Evolutionary conservation across 2,888 invertebrate genomes (phyloP).

Genomic region (Galerucella nymphaeae): DNA sequence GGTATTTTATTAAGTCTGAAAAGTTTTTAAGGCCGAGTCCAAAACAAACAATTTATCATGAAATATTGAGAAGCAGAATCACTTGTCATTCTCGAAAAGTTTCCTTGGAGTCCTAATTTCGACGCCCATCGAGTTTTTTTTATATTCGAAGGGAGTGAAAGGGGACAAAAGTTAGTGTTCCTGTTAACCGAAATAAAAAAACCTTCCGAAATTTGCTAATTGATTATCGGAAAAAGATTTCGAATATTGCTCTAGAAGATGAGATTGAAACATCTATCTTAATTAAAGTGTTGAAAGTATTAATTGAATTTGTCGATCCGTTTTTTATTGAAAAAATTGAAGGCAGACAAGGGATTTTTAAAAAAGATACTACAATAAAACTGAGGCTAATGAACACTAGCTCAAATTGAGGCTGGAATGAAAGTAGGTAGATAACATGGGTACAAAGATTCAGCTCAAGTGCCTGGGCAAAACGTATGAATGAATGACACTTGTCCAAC

Average conservation of each 20-base stretch:
- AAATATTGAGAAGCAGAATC: conserved; percentile 34
- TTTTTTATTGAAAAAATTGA: too few relatives aligned
- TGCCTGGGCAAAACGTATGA: too few relatives aligned
- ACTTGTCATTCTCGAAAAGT: conserved; percentile 35
- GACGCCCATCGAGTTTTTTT: conserved; percentile 26
- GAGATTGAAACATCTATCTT: neutral
- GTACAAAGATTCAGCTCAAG: too few relatives aligned
- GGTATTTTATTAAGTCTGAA: conserved; percentile 19
- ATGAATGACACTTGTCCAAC: too few relatives aligned
- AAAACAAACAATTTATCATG: conserved; percentile 35
- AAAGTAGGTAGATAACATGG: too few relatives aligned
- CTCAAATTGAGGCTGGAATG: too few relatives aligned
- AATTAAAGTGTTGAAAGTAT: neutral
- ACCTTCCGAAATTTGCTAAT: conserved; percentile 22
- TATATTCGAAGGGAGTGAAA: conserved; percentile 15
- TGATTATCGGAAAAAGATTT: conserved; percentile 16
- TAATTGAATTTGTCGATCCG: neutral
- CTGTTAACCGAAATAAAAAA: conserved; percentile 26
- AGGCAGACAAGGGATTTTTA: neutral
- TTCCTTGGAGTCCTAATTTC: conserved; percentile 29
- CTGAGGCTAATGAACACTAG: too few relatives aligned
- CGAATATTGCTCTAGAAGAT: neutral
- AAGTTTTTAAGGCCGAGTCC: conserved; percentile 18
- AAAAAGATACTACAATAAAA: neutral
- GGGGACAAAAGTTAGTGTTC: conserved; percentile 31